A percentile compares a stretch with the other conserved stretches of the same genome.
phyloP scores from a whole-genome alignment of 92 coral and sea anemone species.

The Epizoanthus rinbou region DNA sequence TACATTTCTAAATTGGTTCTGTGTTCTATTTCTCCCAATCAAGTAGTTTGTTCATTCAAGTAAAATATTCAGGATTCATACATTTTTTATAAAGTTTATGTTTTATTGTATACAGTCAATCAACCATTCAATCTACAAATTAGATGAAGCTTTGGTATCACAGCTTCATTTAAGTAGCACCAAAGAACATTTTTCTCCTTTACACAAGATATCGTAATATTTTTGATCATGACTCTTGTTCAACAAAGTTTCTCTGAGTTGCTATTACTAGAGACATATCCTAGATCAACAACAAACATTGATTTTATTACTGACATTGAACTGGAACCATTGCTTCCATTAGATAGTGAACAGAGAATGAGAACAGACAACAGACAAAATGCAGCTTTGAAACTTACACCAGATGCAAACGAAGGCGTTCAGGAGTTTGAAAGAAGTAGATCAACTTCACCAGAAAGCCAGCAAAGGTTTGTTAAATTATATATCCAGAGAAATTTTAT shows the following conservation, averaged over 20 bases:
- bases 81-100: conserved; percentile 17
- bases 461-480: conserved; percentile 9
- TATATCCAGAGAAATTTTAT: too few species aligned
- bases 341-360: conserved; percentile 27
- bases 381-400: not conserved
- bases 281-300: not conserved
- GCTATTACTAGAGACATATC: not conserved
- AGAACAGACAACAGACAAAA: conserved; percentile 10
- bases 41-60: not conserved
- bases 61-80: not conserved
- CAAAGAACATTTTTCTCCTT: not conserved
- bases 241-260: not conserved
- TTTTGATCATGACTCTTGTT: not conserved
- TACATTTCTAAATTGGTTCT: too few species aligned
- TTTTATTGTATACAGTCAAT: not conserved
- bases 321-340: not conserved
- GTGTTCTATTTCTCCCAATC: not conserved
- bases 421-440: conserved; percentile 29
- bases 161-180: not conserved
- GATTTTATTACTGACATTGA: not conserved
- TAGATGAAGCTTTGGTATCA: too few species aligned
- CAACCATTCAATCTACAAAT: not conserved
- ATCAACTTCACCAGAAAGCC: conserved; percentile 31
- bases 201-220: not conserved
- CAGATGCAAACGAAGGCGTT: not conserved